These are phyloP conservation scores for Oriolus oriolus DNA, from an alignment of 2,113 vertebrate species.

Conservation along the genomic window DNA sequence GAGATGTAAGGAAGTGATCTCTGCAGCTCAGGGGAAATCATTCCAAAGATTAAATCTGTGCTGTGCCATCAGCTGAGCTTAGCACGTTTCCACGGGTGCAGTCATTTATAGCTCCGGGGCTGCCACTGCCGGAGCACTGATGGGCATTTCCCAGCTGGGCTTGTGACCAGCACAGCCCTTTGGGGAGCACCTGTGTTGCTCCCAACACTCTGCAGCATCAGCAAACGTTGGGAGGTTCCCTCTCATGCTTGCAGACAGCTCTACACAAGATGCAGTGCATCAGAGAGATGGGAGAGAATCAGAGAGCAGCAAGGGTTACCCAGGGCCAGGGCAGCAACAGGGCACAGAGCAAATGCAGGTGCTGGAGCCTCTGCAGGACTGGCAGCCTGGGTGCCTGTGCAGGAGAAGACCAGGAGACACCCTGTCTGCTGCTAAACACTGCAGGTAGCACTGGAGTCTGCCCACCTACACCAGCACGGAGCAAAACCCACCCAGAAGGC, in stretches of 20 bases:
- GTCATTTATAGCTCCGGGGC: neutral
- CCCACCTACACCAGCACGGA: neutral
- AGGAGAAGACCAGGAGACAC: accelerated
- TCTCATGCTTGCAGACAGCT: accelerated
- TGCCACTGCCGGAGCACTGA: accelerated
- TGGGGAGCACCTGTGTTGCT: neutral
- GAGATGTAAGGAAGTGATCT: neutral
- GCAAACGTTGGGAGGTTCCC: accelerated
- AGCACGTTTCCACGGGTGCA: neutral
- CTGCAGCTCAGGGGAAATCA: neutral
- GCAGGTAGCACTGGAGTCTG: neutral
- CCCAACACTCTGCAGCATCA: neutral
- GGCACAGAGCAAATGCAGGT: accelerated
- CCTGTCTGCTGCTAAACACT: neutral
- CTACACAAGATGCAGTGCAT: neutral
- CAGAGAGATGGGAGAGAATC: too few relatives aligned
- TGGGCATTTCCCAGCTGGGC: neutral
- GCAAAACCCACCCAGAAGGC: neutral
- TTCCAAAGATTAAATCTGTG: neutral
- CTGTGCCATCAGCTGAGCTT: neutral
- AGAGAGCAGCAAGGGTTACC: neutral
- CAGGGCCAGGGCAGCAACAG: neutral
- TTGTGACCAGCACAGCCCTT: neutral
- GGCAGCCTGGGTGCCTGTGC: accelerated
- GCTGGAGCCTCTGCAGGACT: neutral